Evolutionary conservation across 2,888 invertebrate genomes (phyloP), one percentile per base, ranked within the genome.

Genomic region (Luffia ferchaultella): DNA sequence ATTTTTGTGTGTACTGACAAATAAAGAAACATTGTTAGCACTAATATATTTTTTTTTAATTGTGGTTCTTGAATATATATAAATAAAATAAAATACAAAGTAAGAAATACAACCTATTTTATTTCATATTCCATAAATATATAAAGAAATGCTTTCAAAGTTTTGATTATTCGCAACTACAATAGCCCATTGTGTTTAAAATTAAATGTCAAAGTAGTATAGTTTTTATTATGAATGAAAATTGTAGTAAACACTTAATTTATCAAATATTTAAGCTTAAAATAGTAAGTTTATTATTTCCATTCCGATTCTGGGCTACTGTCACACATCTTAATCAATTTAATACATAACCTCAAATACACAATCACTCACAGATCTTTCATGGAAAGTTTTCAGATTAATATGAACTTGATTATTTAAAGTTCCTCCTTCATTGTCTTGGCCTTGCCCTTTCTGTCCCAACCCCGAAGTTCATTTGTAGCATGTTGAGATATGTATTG

Each of bases 401-500:
- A 19, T n/a, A 20, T 5, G 9, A 20, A 46, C 16, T 20, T 16
- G n/a, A 30, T 30, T 51, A 53, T 65, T 65, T 83, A 83, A 65
- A 83, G 60, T 62, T 83, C 83, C n/a, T 82, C 76, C 67, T 78
- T 82, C n/a, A n/a, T n/a, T n/a, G n/a, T n/a, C 70, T 77, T 83
- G 59, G 66, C 61, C 40, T 69, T 91, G 63, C 98, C 98, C 66
- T 89, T 92, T 57, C 96, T 89, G 80, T 93, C 94, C 74, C 86
- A 97, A 55, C 92, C 91, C 60, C 90, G 93, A 62, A 99, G 89
- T 68, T 95, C 96, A 57, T 89, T 86, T 49, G 95, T 93, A 15
- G 98, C 88, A 59, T 98, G 93, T 71, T 95, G 92, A 46, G 98
- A 91, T 61, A 99, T 92, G 82, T 95, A 99, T 68, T 95, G 95